phyloP scores from a whole-genome alignment of 2,797 vertebrate genomes.

The Alcedo atthis region DNA sequence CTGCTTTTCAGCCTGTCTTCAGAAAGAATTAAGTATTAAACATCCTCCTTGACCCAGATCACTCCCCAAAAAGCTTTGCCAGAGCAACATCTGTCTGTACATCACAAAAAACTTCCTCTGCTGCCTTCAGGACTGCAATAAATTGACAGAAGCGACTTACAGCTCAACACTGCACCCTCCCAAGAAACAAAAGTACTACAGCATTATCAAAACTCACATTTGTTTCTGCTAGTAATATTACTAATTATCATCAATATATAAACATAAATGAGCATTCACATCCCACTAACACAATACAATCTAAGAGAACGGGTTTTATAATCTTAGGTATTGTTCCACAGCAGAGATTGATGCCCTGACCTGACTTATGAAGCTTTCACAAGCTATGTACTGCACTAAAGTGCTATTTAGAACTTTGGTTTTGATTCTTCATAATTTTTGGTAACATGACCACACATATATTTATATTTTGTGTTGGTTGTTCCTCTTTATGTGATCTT shows the following conservation, averaged over 20 bases:
- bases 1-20: neutral
- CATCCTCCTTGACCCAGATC: accelerated
- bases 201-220: neutral
- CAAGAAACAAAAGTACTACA: neutral
- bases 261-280: neutral
- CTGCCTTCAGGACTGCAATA: neutral
- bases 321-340: neutral
- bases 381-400: neutral
- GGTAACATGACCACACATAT: neutral
- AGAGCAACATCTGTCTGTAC: neutral
- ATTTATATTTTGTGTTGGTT: neutral
- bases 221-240: neutral
- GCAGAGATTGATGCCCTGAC: neutral
- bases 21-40: neutral
- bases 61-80: neutral
- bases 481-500: neutral
- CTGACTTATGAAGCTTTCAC: neutral
- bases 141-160: neutral
- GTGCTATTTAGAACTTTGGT: neutral
- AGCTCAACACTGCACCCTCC: neutral
- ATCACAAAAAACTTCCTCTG: neutral
- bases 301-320: neutral
- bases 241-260: neutral
- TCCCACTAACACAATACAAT: neutral
- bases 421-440: neutral